Evolutionary conservation across 2,888 invertebrate genomes (phyloP), one percentile per base, ranked within the genome.

Genomic region (Stegophylla sp.): DNA sequence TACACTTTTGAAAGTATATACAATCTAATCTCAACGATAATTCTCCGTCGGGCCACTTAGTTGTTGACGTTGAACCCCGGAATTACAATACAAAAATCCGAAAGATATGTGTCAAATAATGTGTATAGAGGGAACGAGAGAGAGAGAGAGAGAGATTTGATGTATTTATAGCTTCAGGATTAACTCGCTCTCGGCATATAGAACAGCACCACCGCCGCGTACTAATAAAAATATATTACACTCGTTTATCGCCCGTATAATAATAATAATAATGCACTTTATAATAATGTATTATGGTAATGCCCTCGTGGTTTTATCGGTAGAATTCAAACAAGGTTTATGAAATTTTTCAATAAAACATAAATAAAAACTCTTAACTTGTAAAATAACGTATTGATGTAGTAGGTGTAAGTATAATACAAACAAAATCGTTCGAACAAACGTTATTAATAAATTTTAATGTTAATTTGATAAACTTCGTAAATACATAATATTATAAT

Each of bases 261-360:
- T n/a, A n/a, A n/a, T n/a, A n/a, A n/a, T n/a, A 63, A 63, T 61
- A 74, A 74, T 59, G 74, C 61, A 48, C 74, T 74, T 63, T 28
- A 63, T 74, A 48, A 48, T 74, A 74, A 63, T 10, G 48, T 63
- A 61, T 20, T 48, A 48, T 63, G 61, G 28, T 74, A 63, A 74
- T 63, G 28, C 61, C 34, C 61, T n/a, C n/a, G n/a, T n/a, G 10
- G 20, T 74, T 74, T 63, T 74, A 74, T 74, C 45, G 61, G 20
- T 48, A 20, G 28, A 56, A 69, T 51, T 51, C 69, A 66, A 59
- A 59, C 59, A 34, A 34, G 63, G 34, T 63, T 63, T 63, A 63
- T 63, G 17, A 34, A n/a, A 10, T 63, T 63, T 63, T 63, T 41
- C 63, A 41, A 41, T 34, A 41, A 63, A 63, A n/a, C n/a, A n/a